Evolutionary conservation across 2,888 invertebrate species (phyloP), one percentile per base, ranked within the genome.

Genomic region (Augiades crinisus): DNA sequence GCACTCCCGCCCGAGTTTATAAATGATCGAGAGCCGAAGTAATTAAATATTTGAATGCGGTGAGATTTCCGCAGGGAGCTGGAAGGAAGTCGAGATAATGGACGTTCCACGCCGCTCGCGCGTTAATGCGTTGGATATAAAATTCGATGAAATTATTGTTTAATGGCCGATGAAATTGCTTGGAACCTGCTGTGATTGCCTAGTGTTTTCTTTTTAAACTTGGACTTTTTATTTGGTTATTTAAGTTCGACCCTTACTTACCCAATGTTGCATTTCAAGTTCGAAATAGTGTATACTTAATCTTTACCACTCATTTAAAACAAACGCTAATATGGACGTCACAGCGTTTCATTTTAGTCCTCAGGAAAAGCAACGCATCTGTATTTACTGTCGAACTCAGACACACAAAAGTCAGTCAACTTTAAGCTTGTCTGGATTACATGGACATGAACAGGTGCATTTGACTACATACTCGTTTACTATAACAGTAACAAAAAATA

Each of bases 1-100:
- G 81, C 88, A 88, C 87, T 89, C 83, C 73, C 75, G 78, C 70
- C 68, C 71, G 76, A 82, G 81, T 88, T 87, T 88, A 87, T 83
- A 87, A 87, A 81, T 84, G 88, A 88, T 89, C 84, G 85, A 81
- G 82, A 78, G 81, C 78, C 72, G 70, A 81, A 84, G 86, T 89
- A 88, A 89, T 89, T 89, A 89, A 89, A 88, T 89, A 88, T 89
- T 89, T 86, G 88, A 85, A 86, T 86, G 87, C 81, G 86, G 86
- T 71, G 82, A 86, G 88, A 88, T 88, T 88, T 88, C 87, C 87
- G 76, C 81, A 63, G 85, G 85, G 87, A 87, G 72, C 65, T 62
- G 63, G 65, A 64, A 70, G 72, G 71, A 71, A 75, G 71, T 65
- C 56, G 71, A 68, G 78, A 77, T 85, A 86, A 86, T 84, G 85